Evolutionary conservation across 2,113 vertebrate genomes (phyloP).

Genomic region (Podiceps cristatus): DNA sequence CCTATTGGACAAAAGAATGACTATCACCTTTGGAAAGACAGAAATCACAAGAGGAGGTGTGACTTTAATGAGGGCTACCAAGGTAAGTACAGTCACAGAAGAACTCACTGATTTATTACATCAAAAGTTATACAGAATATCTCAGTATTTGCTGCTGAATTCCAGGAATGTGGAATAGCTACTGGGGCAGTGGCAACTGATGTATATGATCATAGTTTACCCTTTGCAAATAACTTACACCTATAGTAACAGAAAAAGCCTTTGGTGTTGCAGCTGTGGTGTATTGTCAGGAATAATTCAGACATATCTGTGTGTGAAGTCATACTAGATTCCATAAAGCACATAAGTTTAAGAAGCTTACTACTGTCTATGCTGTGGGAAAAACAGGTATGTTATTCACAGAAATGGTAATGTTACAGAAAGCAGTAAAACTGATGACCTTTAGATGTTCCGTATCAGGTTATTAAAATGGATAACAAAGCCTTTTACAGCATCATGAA

Average conservation of each 20-base stretch:
- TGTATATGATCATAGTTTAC: neutral
- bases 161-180: neutral
- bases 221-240: neutral
- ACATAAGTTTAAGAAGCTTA: neutral
- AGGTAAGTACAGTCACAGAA: neutral
- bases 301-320: neutral
- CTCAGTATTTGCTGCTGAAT: neutral
- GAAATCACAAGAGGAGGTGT: neutral
- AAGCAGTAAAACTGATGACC: neutral
- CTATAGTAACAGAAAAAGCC: neutral
- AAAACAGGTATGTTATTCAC: neutral
- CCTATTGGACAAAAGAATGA: neutral
- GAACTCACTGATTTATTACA: neutral
- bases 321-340: neutral
- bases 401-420: neutral
- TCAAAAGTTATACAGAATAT: neutral
- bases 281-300: neutral
- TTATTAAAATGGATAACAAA: neutral
- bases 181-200: neutral
- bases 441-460: neutral
- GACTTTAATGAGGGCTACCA: neutral
- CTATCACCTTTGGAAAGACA: neutral
- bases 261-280: neutral
- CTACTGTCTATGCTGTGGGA: neutral
- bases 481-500: neutral